Base-by-base conservation (phyloP, 2,797 vertebrate species). In the Enteromius unitaeniatus region DNA sequence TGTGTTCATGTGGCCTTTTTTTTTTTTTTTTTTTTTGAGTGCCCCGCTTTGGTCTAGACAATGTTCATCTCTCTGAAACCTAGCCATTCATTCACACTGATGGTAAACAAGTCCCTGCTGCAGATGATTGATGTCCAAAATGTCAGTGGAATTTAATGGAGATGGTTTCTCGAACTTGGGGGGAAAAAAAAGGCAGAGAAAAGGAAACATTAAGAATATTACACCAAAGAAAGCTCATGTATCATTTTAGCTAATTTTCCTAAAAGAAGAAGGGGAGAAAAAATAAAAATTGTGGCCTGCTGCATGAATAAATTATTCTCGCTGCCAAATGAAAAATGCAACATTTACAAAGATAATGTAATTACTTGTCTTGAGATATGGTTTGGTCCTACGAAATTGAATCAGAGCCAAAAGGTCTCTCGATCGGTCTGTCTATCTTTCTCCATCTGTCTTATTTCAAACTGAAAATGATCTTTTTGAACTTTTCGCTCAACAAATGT, bases 261-360 rank as follows among this genome's bases (percentile, higher is more conserved):
- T 79, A 84, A 81, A 88, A 85, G 84, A 73, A 73, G n/a, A 78
- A 23, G 15, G 34, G 3, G 3, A 1, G 5, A 6, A 34, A 17
- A 68, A 4, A 58, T 40, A 75, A 45, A 75, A 28, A 5, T n/a
- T 75, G 85, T 67, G 42, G 58, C 76, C 81, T 73, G 49, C 34
- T 62, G 67, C 76, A 88, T 88, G 84, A 92, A 89, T 91, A 89
- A 92, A 91, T 89, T 76, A 90, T 90, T 37, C 26, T 69, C 37
- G 47, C 60, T 86, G 78, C 53, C 62, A 80, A 85, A 88, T 88
- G 67, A 92, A 87, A 91, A 90, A 87, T 84, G 84, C 83, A 87
- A 77, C 86, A 85, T 91, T 91, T 89, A 84, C 80, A 84, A 68
- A 91, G 87, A 90, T 90, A 85, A 92, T 91, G 86, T 85, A 85